A percentile compares a stretch with the other conserved stretches of the same genome.
These are phyloP conservation scores for Leuciscus idus DNA, from an alignment of 2,113 vertebrate genomes.

Conservation along the genomic window DNA sequence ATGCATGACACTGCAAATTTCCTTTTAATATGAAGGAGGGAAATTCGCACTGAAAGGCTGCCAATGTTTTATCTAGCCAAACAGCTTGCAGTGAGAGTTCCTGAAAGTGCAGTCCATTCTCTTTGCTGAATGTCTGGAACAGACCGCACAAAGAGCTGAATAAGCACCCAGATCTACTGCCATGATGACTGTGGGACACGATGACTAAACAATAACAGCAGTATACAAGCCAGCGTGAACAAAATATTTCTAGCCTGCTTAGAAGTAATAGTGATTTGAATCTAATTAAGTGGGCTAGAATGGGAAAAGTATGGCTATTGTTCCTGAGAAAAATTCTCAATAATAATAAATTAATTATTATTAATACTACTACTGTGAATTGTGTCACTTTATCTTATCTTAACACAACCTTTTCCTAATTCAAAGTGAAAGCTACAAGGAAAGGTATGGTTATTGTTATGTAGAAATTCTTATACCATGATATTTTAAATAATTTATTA, in stretches of 20 bases:
- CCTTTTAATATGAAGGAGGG: constrained; percentile 7
- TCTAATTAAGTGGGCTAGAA: background rate
- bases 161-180: constrained; percentile 60
- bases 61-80: constrained; percentile 47
- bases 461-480: background rate
- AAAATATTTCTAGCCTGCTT: background rate
- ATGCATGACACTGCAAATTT: constrained; percentile 11
- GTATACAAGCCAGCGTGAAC: background rate
- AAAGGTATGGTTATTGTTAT: background rate
- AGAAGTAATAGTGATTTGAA: background rate
- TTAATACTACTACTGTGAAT: background rate
- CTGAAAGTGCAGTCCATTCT: constrained; percentile 54
- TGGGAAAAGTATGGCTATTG: background rate
- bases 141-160: constrained; percentile 69
- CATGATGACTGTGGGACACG: constrained; percentile 44
- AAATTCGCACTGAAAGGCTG: constrained; percentile 31
- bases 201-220: background rate
- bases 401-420: background rate
- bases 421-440: background rate
- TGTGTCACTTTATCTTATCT: background rate
- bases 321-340: background rate
- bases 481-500: background rate
- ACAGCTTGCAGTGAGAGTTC: constrained; percentile 43
- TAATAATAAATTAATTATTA: background rate
- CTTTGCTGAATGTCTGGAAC: constrained; percentile 65